These are phyloP conservation scores for Sesia apiformis DNA, from an alignment of 2,888 invertebrate species.

Conservation along the genomic window DNA sequence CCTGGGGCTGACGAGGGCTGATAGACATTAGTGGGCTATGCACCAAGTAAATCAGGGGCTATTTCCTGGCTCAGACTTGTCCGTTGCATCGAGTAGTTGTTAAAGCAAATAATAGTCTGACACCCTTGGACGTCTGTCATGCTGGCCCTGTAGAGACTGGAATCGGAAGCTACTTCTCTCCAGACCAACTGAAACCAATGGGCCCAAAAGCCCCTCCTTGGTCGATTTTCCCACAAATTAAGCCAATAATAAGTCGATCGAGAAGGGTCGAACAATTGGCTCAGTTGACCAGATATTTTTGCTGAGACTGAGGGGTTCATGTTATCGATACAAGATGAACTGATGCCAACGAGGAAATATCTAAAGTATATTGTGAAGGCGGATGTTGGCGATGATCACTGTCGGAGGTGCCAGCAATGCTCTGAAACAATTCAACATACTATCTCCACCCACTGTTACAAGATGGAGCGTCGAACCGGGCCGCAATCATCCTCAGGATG, in stretches of 20 bases:
- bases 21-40: background rate
- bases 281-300: background rate
- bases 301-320: background rate
- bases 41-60: background rate
- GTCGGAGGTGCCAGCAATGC: background rate
- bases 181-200: background rate
- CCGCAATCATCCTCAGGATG: too few relatives aligned
- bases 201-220: background rate
- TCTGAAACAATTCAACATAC: background rate
- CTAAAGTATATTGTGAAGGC: background rate
- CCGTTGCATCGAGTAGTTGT: background rate
- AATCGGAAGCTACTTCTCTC: background rate
- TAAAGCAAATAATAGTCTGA: background rate
- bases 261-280: background rate
- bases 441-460: background rate
- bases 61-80: background rate
- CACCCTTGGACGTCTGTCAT: background rate
- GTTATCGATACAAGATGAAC: background rate
- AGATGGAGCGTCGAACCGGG: too few relatives aligned
- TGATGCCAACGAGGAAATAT: background rate
- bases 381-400: background rate
- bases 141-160: background rate
- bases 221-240: background rate
- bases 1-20: background rate
- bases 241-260: background rate